Conservation (phyloP, 2,113 vertebrate genomes). For the pig (Sus scrofa) region DNA sequence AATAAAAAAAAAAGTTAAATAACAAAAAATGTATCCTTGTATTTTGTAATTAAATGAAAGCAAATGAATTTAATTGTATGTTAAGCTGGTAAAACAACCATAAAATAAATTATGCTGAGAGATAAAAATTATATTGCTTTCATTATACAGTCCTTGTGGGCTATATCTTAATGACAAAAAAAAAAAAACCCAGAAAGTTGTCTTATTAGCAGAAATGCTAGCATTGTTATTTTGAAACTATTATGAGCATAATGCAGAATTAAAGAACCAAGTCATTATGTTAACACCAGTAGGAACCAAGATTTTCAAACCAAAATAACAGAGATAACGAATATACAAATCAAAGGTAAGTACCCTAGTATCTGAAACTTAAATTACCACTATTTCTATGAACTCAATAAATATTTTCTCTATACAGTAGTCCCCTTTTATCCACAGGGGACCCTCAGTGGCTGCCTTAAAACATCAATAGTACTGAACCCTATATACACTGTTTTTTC, state of each 20-base stretch:
- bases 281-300: background rate
- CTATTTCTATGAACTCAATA: background rate
- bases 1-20: background rate
- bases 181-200: background rate
- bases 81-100: background rate
- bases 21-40: background rate
- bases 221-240: background rate
- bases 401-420: background rate
- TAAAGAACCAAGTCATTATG: background rate
- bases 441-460: background rate
- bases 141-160: background rate
- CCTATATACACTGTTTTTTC: background rate
- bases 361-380: background rate
- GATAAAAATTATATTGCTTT: constrained; percentile 27
- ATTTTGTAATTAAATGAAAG: background rate
- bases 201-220: background rate
- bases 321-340: background rate
- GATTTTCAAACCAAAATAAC: background rate
- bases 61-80: background rate
- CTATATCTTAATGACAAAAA: constrained; percentile 7
- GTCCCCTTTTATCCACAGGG: background rate
- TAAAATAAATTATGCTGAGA: background rate
- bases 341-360: background rate
- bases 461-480: background rate
- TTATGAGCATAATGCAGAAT: background rate